phyloP scores from a whole-genome alignment of 2,113 vertebrate species.

The Megaleporinus macrocephalus region DNA sequence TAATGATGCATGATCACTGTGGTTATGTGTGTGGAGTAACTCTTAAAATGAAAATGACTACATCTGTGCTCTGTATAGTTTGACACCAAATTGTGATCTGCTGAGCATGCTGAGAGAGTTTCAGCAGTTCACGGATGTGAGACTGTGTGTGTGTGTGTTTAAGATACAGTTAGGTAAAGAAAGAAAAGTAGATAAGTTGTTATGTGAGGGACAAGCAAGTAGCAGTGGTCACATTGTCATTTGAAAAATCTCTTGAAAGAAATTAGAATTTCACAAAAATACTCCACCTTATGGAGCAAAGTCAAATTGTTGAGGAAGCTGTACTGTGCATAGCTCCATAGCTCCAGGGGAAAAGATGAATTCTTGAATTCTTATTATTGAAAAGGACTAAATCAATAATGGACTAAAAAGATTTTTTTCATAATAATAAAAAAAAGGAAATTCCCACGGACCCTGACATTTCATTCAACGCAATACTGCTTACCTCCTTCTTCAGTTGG shows the following conservation, averaged over 20 bases:
- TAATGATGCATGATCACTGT: constrained; percentile 42
- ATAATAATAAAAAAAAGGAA: too few relatives aligned
- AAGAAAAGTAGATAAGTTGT: background rate
- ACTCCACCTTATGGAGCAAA: background rate
- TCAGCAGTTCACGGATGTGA: background rate
- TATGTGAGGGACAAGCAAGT: background rate
- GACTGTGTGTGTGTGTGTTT: background rate
- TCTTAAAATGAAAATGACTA: constrained; percentile 20
- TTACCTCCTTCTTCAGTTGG: too few relatives aligned
- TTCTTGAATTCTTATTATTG: too few relatives aligned
- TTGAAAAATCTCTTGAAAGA: too few relatives aligned
- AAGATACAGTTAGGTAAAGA: background rate
- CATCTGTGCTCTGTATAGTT: background rate
- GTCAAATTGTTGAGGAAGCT: background rate
- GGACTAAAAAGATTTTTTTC: too few relatives aligned
- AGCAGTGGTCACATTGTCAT: background rate
- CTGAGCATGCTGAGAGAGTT: background rate
- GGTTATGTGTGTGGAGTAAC: constrained; percentile 2
- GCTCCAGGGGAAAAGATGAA: too few relatives aligned
- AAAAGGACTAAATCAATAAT: too few relatives aligned
- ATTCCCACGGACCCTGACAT: too few relatives aligned
- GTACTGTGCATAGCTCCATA: background rate
- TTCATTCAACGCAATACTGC: too few relatives aligned
- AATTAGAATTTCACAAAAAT: background rate
- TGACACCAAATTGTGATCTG: background rate